A percentile compares a stretch with the other conserved stretches of the same genome.
Evolutionary conservation across 35 echinoderm and acorn worm species (phyloP).

Genomic region (Chiridota heheva): DNA sequence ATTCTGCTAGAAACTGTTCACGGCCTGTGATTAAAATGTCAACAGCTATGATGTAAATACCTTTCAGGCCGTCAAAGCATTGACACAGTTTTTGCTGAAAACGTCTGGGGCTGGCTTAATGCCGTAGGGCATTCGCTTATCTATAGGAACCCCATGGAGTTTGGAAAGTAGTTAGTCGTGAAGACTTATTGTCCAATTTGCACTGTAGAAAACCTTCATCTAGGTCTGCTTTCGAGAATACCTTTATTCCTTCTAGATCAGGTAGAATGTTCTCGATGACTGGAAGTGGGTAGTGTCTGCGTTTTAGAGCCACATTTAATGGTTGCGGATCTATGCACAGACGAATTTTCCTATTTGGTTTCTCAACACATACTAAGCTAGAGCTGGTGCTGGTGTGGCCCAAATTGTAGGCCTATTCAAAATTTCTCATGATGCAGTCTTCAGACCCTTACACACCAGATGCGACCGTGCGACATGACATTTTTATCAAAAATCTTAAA

Average conservation of each 20-base stretch:
- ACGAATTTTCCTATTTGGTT: no score
- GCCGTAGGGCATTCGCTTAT: slow-evolving; percentile 61
- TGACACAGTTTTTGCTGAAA: slow-evolving; percentile 53
- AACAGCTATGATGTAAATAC: slow-evolving; percentile 49
- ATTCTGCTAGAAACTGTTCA: slow-evolving; percentile 4
- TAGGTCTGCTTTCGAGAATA: slow-evolving; percentile 55
- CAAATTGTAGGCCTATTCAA: no score
- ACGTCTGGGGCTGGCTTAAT: slow-evolving; percentile 55
- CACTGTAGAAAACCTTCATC: slow-evolving; percentile 61
- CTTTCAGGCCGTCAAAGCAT: slow-evolving; percentile 34
- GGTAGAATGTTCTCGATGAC: slow-evolving; percentile 4
- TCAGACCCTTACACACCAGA: no score
- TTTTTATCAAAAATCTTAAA: no score
- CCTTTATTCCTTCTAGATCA: slow-evolving; percentile 27
- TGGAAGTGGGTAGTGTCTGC: not conserved
- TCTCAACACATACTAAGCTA: no score
- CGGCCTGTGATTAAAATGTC: slow-evolving; percentile 48
- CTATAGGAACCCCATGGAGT: slow-evolving; percentile 63
- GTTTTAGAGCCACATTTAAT: slow-evolving; percentile 11
- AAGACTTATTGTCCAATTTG: slow-evolving; percentile 17
- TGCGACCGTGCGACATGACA: no score
- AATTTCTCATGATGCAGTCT: no score
- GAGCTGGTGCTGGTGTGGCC: no score
- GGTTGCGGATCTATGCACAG: slow-evolving; percentile 37
- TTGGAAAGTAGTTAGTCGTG: slow-evolving; percentile 58